These are phyloP conservation scores for Erpetoichthys calabaricus DNA, from an alignment of 2,797 vertebrate genomes.

Conservation along the genomic window DNA sequence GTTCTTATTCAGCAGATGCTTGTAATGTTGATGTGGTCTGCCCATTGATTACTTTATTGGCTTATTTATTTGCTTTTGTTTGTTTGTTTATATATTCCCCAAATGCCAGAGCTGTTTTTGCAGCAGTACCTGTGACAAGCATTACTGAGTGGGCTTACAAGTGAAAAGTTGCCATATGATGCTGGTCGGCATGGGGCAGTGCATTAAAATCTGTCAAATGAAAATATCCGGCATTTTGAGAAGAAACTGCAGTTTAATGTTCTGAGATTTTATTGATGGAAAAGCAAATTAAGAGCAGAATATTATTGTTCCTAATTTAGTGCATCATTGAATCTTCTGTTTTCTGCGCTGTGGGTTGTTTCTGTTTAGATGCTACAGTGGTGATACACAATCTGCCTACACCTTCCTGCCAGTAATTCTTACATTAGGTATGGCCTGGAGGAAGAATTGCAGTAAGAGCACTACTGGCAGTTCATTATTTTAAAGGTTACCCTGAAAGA, in stretches of 20 bases:
- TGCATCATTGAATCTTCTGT: conserved; percentile 93
- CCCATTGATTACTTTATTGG: too few relatives aligned
- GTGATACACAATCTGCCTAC: conserved; percentile 91
- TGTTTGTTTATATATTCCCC: too few relatives aligned
- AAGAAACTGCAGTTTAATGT: conserved; percentile 18
- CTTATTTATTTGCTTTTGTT: conserved; percentile 21
- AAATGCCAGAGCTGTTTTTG: too few relatives aligned
- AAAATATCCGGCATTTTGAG: conserved; percentile 14
- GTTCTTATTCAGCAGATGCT: too few relatives aligned
- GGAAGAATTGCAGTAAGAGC: conserved; percentile 67
- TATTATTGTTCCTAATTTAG: conserved; percentile 97
- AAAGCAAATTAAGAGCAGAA: conserved; percentile 81
- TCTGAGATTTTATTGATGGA: conserved; percentile 46
- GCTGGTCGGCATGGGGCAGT: too few relatives aligned
- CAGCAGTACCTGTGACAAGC: too few relatives aligned
- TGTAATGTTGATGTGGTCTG: too few relatives aligned
- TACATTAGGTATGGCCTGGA: conserved; percentile 86
- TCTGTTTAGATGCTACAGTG: conserved; percentile 73
- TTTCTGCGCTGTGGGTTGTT: conserved; percentile 89
- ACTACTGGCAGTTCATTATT: conserved; percentile 67
- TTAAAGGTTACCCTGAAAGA: conserved; percentile 48
- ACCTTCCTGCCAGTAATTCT: conserved; percentile 85
- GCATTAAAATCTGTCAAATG: conserved; percentile 8
- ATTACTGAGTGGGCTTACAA: too few relatives aligned
- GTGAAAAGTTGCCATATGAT: too few relatives aligned